Base-by-base conservation (phyloP, 2,888 invertebrate genomes). In the Caenorhabditis panamensis region DNA sequence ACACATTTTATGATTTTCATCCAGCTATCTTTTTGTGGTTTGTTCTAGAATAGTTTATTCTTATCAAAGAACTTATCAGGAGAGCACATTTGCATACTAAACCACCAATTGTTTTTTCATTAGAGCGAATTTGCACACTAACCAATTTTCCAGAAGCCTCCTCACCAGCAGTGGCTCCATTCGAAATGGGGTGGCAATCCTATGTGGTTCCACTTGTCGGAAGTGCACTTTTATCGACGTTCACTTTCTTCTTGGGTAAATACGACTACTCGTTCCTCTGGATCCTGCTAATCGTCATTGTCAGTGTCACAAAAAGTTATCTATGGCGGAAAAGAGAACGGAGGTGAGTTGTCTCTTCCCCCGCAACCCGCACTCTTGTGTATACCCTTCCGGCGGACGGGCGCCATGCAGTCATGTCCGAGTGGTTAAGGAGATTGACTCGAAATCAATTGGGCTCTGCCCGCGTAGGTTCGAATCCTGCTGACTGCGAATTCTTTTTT, bases 261-360 rank as follows among this genome's bases (percentile, higher is more conserved):
- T 73, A 61, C 49, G 66, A 76, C 36, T 87, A 84, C 49, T 88
- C 85, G 37, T 63, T 88, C 54, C 53, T 88, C 18, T 89, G 88
- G 88, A 85, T 90, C 47, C 51, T 84, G 37, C 41, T 91, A 11
- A 87, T 91, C 56, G 82, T 87, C n/a, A 75, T 69, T 0, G 61
- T 89, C n/a, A 87, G 86, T 76, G 78, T 91, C 26, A 78, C 84
- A 5, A 90, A 90, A 69, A 87, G 84, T 24, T 87, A 87, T 78
- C 63, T 90, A 67, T 91, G 89, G 90, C 86, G 88, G 62, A 83
- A 86, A 58, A 69, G 89, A n/a, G 88, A 91, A 22, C 71, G 71
- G 18, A 80, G 83, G 84, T 85, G 11, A 53, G 69, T 37, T n/a
- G n/a, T n/a, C n/a, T n/a, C n/a, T n/a, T n/a, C n/a, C n/a, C n/a